Conservation (phyloP, 2,113 vertebrate species). For the Morphnarchus princeps region DNA sequence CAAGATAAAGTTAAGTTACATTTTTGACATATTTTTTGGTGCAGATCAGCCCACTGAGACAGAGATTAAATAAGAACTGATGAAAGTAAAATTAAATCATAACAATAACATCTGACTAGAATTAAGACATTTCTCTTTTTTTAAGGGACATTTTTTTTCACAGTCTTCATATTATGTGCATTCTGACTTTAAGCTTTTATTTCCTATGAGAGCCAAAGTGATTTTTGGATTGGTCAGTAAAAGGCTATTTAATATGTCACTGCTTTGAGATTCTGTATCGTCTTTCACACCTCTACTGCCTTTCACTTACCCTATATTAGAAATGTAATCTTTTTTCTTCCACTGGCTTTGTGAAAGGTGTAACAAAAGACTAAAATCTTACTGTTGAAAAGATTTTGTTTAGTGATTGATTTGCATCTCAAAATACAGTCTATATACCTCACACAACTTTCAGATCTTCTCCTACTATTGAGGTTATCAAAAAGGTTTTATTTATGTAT, state of each 20-base stretch:
- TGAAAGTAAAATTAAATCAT: slow-evolving; percentile 1
- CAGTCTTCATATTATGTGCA: background rate
- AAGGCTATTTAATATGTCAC: background rate
- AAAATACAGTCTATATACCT: background rate
- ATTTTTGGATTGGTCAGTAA: background rate
- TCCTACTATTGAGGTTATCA: background rate
- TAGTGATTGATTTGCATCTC: background rate
- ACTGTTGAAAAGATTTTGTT: background rate
- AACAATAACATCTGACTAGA: background rate
- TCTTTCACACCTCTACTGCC: background rate
- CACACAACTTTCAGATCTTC: background rate
- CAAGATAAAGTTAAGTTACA: background rate
- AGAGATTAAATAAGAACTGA: background rate
- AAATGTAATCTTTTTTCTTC: background rate
- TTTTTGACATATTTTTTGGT: background rate
- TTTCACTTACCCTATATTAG: background rate
- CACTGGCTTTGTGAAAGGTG: background rate
- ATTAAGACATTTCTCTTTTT: slow-evolving; percentile 17
- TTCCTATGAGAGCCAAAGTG: background rate
- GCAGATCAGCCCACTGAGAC: background rate
- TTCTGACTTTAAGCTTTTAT: background rate
- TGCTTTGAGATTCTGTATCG: background rate
- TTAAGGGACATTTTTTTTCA: background rate
- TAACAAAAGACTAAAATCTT: background rate
- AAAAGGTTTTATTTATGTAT: background rate